Base-by-base conservation (phyloP, 2,113 vertebrate genomes). In the Anguilla rostrata region DNA sequence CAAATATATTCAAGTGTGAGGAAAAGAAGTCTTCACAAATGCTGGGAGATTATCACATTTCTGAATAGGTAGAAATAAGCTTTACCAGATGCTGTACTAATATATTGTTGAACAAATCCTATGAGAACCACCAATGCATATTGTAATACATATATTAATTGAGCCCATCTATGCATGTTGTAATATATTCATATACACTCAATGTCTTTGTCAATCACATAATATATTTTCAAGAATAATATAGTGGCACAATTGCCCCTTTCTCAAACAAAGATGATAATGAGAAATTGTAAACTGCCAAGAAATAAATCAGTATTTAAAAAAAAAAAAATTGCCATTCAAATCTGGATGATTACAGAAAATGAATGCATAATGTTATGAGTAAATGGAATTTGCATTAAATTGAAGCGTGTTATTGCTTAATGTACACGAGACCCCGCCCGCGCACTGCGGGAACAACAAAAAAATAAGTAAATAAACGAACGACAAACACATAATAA, bases 1-100 rank as follows among this genome's bases (percentile, higher is more conserved):
- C 88, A 91, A 91, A 91, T 91, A 85, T 87, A 89, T 91, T 87
- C 88, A 88, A 88, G 88, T 20, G 84, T 79, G 85, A 84, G 86
- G 71, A 43, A 87, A 82, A 90, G 85, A 90, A 87, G 87, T 87
- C 87, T 91, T 85, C 86, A 87, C 84, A 87, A 86, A 89, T 86
- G 83, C 71, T 75, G 26, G 5, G 26, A 75, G 71, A 75, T 75
- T 75, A 75, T 75, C 71, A 75, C 71, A n/a, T 12, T 75, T 75
- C 71, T 75, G n/a, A 75, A 75, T 34, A 75, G 71, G 26, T n/a
- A 75, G 71, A 75, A 75, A 75, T 75, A 75, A 75, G 71, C n/a
- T 75, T 75, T 11, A 75, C 26, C 71, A 75, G 71, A 29, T n/a
- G 71, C 71, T 34, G 71, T 75, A 75, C 34, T 75, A 26, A 75